Evolutionary conservation across 2,113 vertebrate species (phyloP), one percentile per base, ranked within the genome.

Genomic region (Cephalopterus ornatus): DNA sequence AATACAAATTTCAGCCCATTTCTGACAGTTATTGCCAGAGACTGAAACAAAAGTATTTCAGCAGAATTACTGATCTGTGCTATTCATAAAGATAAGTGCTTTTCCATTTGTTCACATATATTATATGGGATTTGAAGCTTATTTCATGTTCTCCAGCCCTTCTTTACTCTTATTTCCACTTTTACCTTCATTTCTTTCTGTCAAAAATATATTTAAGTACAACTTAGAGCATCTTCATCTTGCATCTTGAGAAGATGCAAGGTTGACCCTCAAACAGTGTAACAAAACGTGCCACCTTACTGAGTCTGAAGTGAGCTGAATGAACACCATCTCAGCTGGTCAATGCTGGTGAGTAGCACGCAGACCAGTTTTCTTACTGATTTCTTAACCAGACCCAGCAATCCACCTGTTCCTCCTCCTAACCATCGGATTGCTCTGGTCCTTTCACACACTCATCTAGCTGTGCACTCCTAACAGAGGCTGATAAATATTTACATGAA

Each of bases 381-480:
- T 91, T 89, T 66, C 23, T 50, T 72, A 71, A 50, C 9, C 2
- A n/a, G 5, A 2, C 8, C 0, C 15, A 67, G 11, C 21, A 81
- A 84, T 5, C 1, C 12, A 26, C 4, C 3, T 5, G 3, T 28
- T 67, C 23, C 19, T 78, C 67, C 39, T 53, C 50, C 44, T 28
- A 8, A 61, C 17, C 41, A 81, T 24, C 19, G 19, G 1, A 24
- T 73, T 77, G 3, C 30, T 35, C 42, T 42, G 7, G 12, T 14
- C 93, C 52, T 81, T 75, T 35, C 50, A 15, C 26, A 56, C 1
- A 4, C 3, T 30, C 9, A 30, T 11, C 12, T 15, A 30, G 14
- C 21, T 0, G 0, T 14, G 11, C 2, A 2, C 9, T 77, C 28
- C 35, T 24, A 55, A 33, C 4, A 87, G 61, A 72, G 23, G 11